Percentiles rank a stretch among this genome's conserved stretches.
phyloP scores from a whole-genome alignment of 2,888 invertebrate species.

The Choreutis nemorana region DNA sequence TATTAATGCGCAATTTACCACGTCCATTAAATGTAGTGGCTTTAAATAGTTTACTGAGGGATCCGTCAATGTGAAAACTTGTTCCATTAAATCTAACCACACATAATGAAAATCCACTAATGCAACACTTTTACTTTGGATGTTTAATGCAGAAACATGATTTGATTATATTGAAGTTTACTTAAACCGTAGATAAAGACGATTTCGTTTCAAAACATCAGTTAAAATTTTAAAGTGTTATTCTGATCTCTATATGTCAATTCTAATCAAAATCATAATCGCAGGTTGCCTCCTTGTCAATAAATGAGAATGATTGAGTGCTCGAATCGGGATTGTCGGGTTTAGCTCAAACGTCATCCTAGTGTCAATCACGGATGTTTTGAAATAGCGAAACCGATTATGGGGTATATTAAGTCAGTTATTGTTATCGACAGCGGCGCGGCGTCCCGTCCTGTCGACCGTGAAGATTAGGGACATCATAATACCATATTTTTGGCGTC shows the following conservation, averaged over 20 bases:
- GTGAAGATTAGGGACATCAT: slow-evolving; percentile 64
- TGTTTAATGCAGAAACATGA: no score
- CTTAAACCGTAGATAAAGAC: no score
- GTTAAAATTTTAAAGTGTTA: no score
- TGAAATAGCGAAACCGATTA: slow-evolving; percentile 64
- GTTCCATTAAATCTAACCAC: slow-evolving; percentile 40
- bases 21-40: slow-evolving; percentile 40
- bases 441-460: slow-evolving; percentile 43
- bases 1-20: slow-evolving; percentile 45
- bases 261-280: no score
- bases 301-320: slow-evolving; percentile 28
- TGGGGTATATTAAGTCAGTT: slow-evolving; percentile 62
- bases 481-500: slow-evolving; percentile 60
- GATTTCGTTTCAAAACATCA: no score
- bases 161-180: no score
- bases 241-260: no score
- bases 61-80: slow-evolving; percentile 49
- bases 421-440: slow-evolving; percentile 56
- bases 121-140: slow-evolving; percentile 12
- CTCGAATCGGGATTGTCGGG: slow-evolving; percentile 29
- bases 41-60: slow-evolving; percentile 38
- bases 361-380: slow-evolving; percentile 63
- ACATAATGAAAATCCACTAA: slow-evolving; percentile 39
- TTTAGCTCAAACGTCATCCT: slow-evolving; percentile 47
- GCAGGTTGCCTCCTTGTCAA: slow-evolving; percentile 14